Evolutionary conservation across 2,888 invertebrate genomes (phyloP), one percentile per base, ranked within the genome.

Genomic region (Dermolepida albohirtum): DNA sequence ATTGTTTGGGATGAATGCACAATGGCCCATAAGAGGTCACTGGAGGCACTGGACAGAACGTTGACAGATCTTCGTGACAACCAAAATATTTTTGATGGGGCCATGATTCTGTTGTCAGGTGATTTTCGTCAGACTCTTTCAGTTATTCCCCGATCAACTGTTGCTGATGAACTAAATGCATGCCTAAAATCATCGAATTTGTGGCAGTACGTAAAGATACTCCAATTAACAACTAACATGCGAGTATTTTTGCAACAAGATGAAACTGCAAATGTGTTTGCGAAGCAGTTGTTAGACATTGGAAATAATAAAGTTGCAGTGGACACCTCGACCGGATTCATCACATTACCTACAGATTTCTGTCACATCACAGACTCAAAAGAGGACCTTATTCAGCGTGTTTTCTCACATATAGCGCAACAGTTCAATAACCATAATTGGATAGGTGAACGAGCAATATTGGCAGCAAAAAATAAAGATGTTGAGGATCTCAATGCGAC

Each of bases 1-100:
- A 79, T 84, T 11, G 70, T 84, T 43, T 83, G 79, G 81, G 82
- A 84, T 73, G 81, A 85, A 75, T 76, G 76, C 67, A 79, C 81
- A 4, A 83, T 84, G 82, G 70, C 79, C 0, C 79, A 81, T 67
- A 81, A 29, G 6, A 5, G 6, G 64, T 62, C 74, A 22, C 59
- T 82, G 6, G 79, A 82, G 68, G 79, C 81, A 29, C 55, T 82
- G 5, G 72, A 81, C 66, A 54, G 77, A 34, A 76, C 78, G 11
- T 43, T 73, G 57, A 49, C 75, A 74, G 77, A 77, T 74, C 47
- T 79, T 51, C 70, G 74, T 52, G 68, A 70, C 22, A 62, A 47
- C 57, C 22, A 68, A 69, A 40, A 67, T 69, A 71, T 73, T 74
- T 74, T 74, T 73, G 72, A 77, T 74, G 71, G 76, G 74, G 78